Evolutionary conservation across 2,113 vertebrate species (phyloP), one percentile per base, ranked within the genome.

Genomic region (Spermophilus dauricus): DNA sequence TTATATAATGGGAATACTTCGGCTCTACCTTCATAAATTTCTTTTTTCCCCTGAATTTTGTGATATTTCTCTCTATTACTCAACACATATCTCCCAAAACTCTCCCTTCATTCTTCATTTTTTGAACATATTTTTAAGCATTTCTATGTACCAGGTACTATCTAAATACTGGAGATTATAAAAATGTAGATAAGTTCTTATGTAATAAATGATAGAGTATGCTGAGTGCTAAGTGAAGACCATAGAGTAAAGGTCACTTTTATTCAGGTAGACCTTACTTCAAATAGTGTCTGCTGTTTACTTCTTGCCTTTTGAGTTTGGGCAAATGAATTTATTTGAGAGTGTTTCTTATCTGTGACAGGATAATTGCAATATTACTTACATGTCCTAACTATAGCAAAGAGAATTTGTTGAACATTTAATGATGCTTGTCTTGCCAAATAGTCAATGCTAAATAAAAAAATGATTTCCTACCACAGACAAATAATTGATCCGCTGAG

Each of bases 301-400:
- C 65, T 67, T 75, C 14, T 48, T 91, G 18, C 48, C 72, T 13
- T 69, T 4, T 95, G 77, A 69, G 51, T 87, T 93, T 24, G 70
- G 77, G 82, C 39, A 75, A 45, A 53, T 61, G 28, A n/a, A 76
- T 34, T 28, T 37, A 20, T 42, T 67, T 26, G 22, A 81, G 72
- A 61, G 10, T 61, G n/a, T 80, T 96, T 84, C 53, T 93, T 14
- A 61, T 88, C 28, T 95, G 30, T 89, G 87, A 95, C 20, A 87
- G 22, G 9, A 22, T 93, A 75, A 69, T 76, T 78, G 18, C 1
- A 76, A 34, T 86, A 77, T 11, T 20, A 72, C 30, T 96, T 94
- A 63, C 0, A 73, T 77, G 30, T 81, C 75, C 86, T 63, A 82
- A 37, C 58, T 86, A 5, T 80, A 87, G 51, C 88, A 69, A 63